A percentile compares a stretch with the other conserved stretches of the same genome.
phyloP scores from a whole-genome alignment of 2,113 vertebrate species.

The Thunnus thynnus region DNA sequence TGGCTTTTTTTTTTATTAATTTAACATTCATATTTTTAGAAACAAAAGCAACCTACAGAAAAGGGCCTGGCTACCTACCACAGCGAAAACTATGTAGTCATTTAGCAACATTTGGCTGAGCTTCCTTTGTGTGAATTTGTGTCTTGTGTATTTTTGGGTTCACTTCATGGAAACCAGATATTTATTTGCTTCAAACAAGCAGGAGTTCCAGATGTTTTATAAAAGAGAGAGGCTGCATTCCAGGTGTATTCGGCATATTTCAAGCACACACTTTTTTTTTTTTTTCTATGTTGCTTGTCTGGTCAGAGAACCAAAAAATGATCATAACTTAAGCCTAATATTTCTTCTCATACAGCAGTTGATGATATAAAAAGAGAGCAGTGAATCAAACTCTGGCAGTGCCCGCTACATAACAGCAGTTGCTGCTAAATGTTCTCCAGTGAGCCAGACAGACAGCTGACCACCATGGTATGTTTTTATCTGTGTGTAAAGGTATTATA shows the following conservation, averaged over 20 bases:
- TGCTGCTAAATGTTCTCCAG: too few relatives aligned
- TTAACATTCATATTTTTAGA: background rate
- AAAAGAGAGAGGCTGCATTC: background rate
- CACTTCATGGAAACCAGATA: background rate
- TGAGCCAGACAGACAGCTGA: background rate
- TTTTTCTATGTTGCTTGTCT: background rate
- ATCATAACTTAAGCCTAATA: too few relatives aligned
- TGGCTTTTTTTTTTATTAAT: constrained; percentile 30
- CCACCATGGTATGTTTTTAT: background rate
- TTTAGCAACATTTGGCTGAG: too few relatives aligned
- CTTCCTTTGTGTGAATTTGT: background rate
- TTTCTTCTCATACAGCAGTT: background rate
- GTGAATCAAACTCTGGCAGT: too few relatives aligned
- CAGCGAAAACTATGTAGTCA: background rate
- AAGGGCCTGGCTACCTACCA: background rate
- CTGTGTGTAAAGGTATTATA: background rate
- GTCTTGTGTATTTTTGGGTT: background rate
- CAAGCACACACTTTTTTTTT: background rate
- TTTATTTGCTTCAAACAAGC: constrained; percentile 1
- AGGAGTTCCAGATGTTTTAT: background rate
- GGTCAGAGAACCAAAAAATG: background rate
- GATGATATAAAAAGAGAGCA: background rate
- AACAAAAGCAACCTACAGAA: background rate
- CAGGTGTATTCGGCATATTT: background rate
- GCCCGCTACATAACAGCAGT: too few relatives aligned